phyloP scores from a whole-genome alignment of 2,797 vertebrate species.

The Dicrostonyx torquatus region DNA sequence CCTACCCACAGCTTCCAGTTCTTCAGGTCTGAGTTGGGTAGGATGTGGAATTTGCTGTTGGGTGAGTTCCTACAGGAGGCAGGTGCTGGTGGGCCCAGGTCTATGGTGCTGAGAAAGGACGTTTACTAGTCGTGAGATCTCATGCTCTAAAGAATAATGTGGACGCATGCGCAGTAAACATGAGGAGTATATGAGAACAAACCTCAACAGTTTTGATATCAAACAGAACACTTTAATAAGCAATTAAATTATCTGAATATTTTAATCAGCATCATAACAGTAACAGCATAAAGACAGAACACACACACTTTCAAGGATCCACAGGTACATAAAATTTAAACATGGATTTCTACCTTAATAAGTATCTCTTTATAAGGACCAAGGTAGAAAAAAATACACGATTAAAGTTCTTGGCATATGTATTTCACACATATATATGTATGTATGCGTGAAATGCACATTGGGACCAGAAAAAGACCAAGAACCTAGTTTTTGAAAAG shows the following conservation, averaged over 20 bases:
- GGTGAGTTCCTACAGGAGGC: neutral
- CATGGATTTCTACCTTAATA: neutral
- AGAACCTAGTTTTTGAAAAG: neutral
- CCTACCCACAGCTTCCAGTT: neutral
- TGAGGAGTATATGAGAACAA: neutral
- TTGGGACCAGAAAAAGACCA: neutral
- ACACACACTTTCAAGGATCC: neutral
- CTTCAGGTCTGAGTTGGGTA: neutral
- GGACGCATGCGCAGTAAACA: neutral
- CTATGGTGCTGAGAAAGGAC: neutral
- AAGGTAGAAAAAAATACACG: neutral
- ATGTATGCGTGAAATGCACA: neutral
- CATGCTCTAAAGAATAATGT: neutral
- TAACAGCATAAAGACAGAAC: neutral
- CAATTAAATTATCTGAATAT: slow-evolving; percentile 16
- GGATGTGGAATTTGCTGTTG: neutral
- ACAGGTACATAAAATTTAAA: slow-evolving; percentile 17
- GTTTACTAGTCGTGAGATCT: neutral
- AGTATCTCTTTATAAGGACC: slow-evolving; percentile 2
- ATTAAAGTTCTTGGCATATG: neutral
- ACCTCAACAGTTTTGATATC: neutral
- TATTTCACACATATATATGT: too few species aligned
- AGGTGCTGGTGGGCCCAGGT: neutral
- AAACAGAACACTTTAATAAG: slow-evolving; percentile 8
- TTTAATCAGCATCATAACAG: slow-evolving; percentile 5